A percentile compares a stretch with the other conserved stretches of the same genome.
Conservation (phyloP, 2,113 vertebrate species). For the Etheostoma spectabile region DNA sequence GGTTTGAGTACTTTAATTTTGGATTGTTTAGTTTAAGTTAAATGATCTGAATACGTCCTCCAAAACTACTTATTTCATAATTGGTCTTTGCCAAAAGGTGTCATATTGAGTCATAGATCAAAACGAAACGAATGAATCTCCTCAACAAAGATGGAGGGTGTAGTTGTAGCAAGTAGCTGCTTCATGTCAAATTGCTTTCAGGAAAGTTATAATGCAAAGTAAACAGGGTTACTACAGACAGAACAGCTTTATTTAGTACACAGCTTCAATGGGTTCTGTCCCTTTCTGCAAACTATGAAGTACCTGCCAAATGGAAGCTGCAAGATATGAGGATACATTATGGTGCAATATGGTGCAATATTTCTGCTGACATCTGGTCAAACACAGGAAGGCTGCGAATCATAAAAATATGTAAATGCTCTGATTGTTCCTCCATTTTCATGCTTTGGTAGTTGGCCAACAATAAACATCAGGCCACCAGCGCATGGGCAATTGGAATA, state of each 20-base stretch:
- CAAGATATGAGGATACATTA: constrained; percentile 2
- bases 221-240: background rate
- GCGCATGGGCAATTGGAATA: constrained; percentile 1
- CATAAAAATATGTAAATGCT: constrained; percentile 38
- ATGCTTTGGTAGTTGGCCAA: background rate
- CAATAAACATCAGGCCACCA: background rate
- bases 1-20: too few relatives aligned
- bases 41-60: too few relatives aligned
- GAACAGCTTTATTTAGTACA: background rate
- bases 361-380: background rate
- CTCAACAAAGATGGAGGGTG: background rate
- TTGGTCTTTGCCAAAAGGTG: background rate
- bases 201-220: background rate
- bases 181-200: background rate
- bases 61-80: too few relatives aligned
- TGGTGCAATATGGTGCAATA: background rate
- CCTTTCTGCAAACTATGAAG: background rate
- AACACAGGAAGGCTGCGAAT: constrained; percentile 15
- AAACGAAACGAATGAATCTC: background rate
- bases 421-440: background rate
- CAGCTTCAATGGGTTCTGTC: background rate
- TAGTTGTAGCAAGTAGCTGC: background rate
- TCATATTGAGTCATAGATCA: background rate
- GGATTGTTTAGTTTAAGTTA: too few relatives aligned
- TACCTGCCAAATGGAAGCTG: background rate